Percentiles rank a stretch among this genome's conserved stretches.
Evolutionary conservation across 2,797 vertebrate genomes (phyloP).

Genomic region (Amphiprion clarkii): DNA sequence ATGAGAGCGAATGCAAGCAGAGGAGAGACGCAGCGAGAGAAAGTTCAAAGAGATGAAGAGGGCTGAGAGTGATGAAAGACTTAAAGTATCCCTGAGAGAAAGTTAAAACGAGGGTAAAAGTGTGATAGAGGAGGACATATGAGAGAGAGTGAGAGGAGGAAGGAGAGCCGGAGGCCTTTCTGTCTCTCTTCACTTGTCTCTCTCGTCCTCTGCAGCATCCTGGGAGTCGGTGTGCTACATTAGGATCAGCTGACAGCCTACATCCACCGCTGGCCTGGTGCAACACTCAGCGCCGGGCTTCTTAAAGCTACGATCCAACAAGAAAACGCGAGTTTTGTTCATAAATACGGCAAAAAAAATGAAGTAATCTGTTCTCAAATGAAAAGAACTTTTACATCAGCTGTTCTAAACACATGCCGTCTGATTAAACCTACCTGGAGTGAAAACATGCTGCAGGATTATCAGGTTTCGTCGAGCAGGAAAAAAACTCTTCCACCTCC

Average conservation of each 20-base stretch:
- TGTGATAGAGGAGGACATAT: slow-evolving; percentile 55
- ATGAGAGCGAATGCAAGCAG: not conserved
- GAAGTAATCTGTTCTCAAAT: not conserved
- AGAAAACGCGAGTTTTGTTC: not conserved
- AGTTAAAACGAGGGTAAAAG: slow-evolving; percentile 62
- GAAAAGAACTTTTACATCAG: not conserved
- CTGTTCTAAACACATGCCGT: not conserved
- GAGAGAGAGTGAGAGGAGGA: slow-evolving; percentile 30
- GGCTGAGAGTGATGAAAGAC: slow-evolving; percentile 61
- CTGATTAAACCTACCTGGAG: not conserved
- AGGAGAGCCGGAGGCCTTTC: slow-evolving; percentile 54
- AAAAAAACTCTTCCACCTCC: no score
- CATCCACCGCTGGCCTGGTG: slow-evolving; percentile 52
- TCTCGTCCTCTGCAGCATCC: slow-evolving; percentile 62
- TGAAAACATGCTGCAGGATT: not conserved
- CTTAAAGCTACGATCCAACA: slow-evolving; percentile 5
- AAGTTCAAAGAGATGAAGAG: slow-evolving; percentile 58
- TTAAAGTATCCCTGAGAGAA: slow-evolving; percentile 59
- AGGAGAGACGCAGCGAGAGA: not conserved
- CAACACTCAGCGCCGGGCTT: slow-evolving; percentile 15
- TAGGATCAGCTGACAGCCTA: slow-evolving; percentile 70
- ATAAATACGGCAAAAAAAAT: not conserved
- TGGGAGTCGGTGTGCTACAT: slow-evolving; percentile 78
- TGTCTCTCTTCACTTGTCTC: slow-evolving; percentile 26
- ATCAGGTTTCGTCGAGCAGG: no score